Conservation (phyloP, 2,797 vertebrate genomes). For the Capromys pilorides region DNA sequence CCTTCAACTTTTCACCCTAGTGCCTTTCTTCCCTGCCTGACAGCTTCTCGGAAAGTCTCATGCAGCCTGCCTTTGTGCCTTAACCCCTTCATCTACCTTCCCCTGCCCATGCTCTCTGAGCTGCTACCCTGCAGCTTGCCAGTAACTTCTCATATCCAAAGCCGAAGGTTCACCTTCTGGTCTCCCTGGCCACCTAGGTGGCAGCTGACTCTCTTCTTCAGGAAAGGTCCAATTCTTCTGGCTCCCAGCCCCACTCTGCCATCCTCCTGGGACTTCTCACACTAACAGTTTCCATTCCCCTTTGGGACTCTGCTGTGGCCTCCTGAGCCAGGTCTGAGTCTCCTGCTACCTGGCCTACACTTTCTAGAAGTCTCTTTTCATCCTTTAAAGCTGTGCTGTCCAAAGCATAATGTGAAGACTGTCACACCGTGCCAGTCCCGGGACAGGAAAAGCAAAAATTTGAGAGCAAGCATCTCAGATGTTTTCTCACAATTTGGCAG, state of each 20-base stretch:
- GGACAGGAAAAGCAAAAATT: not conserved
- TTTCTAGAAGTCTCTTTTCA: not conserved
- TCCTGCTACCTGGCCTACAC: not conserved
- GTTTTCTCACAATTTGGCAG: constrained; percentile 17
- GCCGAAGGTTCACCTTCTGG: not conserved
- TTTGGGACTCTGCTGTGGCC: not conserved
- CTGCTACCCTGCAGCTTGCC: not conserved
- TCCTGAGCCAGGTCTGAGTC: not conserved
- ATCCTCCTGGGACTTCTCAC: not conserved
- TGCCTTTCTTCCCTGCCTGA: not conserved
- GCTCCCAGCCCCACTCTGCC: not conserved
- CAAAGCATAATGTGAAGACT: not conserved
- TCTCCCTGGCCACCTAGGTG: not conserved
- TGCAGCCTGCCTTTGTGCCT: constrained; percentile 4
- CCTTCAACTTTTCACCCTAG: constrained; percentile 37
- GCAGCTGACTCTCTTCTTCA: not conserved
- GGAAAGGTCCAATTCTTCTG: not conserved
- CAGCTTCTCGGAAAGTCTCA: not conserved
- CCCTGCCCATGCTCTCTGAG: not conserved
- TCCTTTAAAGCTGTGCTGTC: not conserved
- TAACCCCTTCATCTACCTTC: not conserved
- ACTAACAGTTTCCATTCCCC: not conserved
- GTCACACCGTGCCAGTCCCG: not conserved
- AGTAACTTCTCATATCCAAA: not conserved
- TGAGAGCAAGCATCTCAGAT: not conserved